These are phyloP conservation scores for Coregonus suidteri DNA, from an alignment of 2,797 vertebrate species.

Conservation along the genomic window DNA sequence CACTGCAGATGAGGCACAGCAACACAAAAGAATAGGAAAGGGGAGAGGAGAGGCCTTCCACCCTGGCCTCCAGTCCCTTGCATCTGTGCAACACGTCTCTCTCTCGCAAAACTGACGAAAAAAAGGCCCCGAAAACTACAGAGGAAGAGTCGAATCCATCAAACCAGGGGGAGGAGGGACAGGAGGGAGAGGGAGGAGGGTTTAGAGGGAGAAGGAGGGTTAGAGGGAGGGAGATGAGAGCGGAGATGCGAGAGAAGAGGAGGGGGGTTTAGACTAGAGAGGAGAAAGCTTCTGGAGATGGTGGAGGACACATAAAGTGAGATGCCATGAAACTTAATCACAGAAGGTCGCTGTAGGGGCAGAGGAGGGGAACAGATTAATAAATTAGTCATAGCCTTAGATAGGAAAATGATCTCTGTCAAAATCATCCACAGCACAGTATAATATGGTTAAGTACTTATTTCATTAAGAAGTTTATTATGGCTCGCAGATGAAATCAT, in stretches of 20 bases:
- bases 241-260: background rate
- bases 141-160: conserved; percentile 82
- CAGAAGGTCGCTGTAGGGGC: conserved; percentile 96
- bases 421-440: conserved; percentile 99
- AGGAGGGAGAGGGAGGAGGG: conserved; percentile 19
- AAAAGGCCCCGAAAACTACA: conserved; percentile 76
- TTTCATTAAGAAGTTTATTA: conserved; percentile 99
- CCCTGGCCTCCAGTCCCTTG: conserved; percentile 57
- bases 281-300: conserved; percentile 45
- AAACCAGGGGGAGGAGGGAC: conserved; percentile 29
- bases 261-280: conserved; percentile 35
- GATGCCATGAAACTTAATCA: conserved; percentile 98
- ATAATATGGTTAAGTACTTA: conserved; percentile 99
- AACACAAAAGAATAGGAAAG: conserved; percentile 25
- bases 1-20: conserved; percentile 29
- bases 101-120: conserved; percentile 70
- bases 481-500: conserved; percentile 95
- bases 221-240: conserved; percentile 25
- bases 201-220: no score
- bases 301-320: conserved; percentile 68
- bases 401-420: conserved; percentile 99
- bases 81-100: conserved; percentile 49
- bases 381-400: conserved; percentile 99
- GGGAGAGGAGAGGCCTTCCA: conserved; percentile 62
- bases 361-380: conserved; percentile 98